Evolutionary conservation across 2,797 vertebrate species (phyloP).

Genomic region (Arremon aurantiirostris): DNA sequence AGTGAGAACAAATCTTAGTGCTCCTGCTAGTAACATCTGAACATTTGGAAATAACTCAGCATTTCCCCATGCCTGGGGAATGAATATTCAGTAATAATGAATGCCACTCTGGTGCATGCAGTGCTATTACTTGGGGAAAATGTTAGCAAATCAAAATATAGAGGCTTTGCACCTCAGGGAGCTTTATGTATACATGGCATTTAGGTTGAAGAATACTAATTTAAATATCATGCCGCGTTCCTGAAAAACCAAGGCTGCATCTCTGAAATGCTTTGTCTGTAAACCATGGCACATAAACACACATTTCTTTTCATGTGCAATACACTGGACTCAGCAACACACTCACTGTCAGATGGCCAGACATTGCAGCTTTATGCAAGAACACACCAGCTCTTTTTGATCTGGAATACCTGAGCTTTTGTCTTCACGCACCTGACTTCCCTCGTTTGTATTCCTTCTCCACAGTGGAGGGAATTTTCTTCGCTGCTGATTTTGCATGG

Average conservation of each 20-base stretch:
- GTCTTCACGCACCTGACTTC: slow-evolving; percentile 85
- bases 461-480: slow-evolving; percentile 84
- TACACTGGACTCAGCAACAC: not conserved
- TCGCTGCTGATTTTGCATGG: slow-evolving; percentile 89
- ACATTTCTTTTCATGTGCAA: not conserved
- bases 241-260: not conserved
- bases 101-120: not conserved
- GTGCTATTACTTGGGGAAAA: not conserved
- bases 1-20: slow-evolving; percentile 1
- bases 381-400: not conserved
- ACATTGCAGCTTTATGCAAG: not conserved
- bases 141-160: slow-evolving; percentile 18
- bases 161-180: slow-evolving; percentile 7
- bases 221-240: not conserved
- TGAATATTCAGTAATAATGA: slow-evolving; percentile 25
- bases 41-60: slow-evolving; percentile 1
- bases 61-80: not conserved
- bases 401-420: not conserved
- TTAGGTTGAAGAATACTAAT: slow-evolving; percentile 26
- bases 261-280: not conserved
- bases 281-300: not conserved
- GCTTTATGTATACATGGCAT: not conserved
- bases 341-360: not conserved
- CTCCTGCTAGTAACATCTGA: not conserved
- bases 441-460: slow-evolving; percentile 90